Evolutionary conservation across 2,113 vertebrate genomes (phyloP).

Genomic region (Corynorhinus townsendii): DNA sequence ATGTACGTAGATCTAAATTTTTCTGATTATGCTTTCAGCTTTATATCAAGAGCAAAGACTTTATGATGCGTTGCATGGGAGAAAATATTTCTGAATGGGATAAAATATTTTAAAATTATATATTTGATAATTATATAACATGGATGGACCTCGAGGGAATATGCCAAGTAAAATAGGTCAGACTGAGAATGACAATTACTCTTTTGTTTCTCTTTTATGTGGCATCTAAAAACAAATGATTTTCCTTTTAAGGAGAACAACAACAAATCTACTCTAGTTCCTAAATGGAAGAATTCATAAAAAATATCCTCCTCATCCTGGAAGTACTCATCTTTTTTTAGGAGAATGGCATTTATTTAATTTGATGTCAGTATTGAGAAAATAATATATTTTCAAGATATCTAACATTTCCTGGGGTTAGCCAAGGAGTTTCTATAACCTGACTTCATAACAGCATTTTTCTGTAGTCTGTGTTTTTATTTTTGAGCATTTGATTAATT

Average conservation of each 20-base stretch:
- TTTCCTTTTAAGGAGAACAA: background rate
- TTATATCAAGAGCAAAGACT: background rate
- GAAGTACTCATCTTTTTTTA: background rate
- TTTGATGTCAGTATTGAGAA: background rate
- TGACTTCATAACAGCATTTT: background rate
- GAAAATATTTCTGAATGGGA: background rate
- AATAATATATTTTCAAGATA: background rate
- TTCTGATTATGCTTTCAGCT: background rate
- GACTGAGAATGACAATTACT: background rate
- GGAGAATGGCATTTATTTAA: background rate
- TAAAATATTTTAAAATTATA: background rate
- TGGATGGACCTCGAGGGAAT: background rate
- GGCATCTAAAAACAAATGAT: background rate
- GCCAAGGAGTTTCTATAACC: background rate
- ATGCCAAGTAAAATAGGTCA: background rate
- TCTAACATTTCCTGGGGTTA: background rate
- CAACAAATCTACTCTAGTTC: background rate
- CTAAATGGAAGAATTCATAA: background rate
- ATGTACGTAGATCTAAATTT: background rate
- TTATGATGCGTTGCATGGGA: background rate
- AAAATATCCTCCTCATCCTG: background rate
- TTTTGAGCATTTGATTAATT: background rate
- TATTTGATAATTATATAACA: background rate
- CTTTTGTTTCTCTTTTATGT: background rate
- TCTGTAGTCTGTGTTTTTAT: background rate